Evolutionary conservation across 1,140 invertebrate genomes (phyloP), one percentile per base, ranked within the genome.

Genomic region (Lysiphlebus fabarum): DNA sequence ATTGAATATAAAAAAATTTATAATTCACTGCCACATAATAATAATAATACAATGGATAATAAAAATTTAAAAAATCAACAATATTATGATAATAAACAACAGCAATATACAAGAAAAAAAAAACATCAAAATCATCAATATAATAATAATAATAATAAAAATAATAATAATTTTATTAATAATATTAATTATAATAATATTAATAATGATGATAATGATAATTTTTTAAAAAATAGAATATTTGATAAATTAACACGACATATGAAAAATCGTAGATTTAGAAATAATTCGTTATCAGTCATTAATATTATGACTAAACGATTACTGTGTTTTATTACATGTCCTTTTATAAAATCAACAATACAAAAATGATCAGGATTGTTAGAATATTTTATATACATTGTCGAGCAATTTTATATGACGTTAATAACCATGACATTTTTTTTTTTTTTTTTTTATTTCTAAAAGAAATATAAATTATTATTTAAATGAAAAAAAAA

Each of bases 291-390:
- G 5, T 62, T 74, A 34, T 68, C 61, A 53, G 67, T 69, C 40
- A 65, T 74, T 55, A 74, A 74, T 68, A 62, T 69, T 37, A 62
- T 74, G 48, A 66, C 73, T 42, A 75, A 74, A 62, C 70, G 63
- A 59, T 73, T 76, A 57, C 65, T 75, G 58, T 72, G 72, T 53
- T 71, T 74, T 65, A 59, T 73, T 59, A 66, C 66, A 58, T 70
- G 69, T 62, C 67, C 69, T n/a, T 50, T 57, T 5, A 49, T 62
- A 26, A 60, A 48, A 47, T 62, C 63, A 10, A 50, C 58, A 12
- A 54, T 60, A 42, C 51, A 43, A 53, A n/a, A 61, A 58, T 47
- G 57, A 44, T 33, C 63, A 62, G 57, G 62, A 64, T 44, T 64
- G 62, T 56, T 64, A 42, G 50, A 26, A 26, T 26, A 26, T 26